phyloP scores from a whole-genome alignment of 2,888 invertebrate species.

The Escarpia spicata region DNA sequence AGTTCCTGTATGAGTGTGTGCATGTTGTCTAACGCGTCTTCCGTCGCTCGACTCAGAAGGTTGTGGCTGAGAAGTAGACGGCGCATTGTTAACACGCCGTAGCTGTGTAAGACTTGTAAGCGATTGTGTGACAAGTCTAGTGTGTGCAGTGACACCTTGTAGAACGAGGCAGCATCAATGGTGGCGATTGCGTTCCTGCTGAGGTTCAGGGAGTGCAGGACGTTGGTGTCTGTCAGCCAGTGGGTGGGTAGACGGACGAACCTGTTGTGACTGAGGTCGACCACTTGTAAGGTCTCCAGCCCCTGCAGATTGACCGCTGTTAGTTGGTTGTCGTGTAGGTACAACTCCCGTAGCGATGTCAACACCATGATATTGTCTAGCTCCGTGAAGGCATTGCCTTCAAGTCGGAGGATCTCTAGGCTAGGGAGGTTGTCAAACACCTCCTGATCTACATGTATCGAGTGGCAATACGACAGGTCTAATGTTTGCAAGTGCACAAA shows the following conservation, averaged over 20 bases:
- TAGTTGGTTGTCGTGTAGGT: constrained; percentile 37
- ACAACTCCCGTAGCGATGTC: constrained; percentile 34
- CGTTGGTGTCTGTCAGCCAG: constrained; percentile 35
- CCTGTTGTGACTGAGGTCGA: constrained; percentile 42
- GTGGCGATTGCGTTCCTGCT: constrained; percentile 37
- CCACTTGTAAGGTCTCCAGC: constrained; percentile 34
- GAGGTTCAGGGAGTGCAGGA: constrained; percentile 38
- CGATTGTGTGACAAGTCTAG: constrained; percentile 42
- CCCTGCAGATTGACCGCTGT: constrained; percentile 28
- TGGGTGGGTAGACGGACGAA: constrained; percentile 31
- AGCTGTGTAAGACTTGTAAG: constrained; percentile 31
- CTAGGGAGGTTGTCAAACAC: constrained; percentile 32
- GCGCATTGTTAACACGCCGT: constrained; percentile 32
- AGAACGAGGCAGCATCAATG: constrained; percentile 34
- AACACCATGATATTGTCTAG: constrained; percentile 30
- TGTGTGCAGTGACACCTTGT: constrained; percentile 31
- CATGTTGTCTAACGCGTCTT: constrained; percentile 35
- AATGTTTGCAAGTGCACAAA: constrained; percentile 36
- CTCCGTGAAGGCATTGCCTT: constrained; percentile 31
- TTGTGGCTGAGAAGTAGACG: constrained; percentile 38
- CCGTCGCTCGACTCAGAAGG: constrained; percentile 31
- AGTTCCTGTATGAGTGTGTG: constrained; percentile 36
- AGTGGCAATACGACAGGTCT: constrained; percentile 37
- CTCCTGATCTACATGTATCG: constrained; percentile 35
- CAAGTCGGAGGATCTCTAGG: constrained; percentile 35